phyloP scores from a whole-genome alignment of 2,888 invertebrate genomes.

The Athalia cordata region DNA sequence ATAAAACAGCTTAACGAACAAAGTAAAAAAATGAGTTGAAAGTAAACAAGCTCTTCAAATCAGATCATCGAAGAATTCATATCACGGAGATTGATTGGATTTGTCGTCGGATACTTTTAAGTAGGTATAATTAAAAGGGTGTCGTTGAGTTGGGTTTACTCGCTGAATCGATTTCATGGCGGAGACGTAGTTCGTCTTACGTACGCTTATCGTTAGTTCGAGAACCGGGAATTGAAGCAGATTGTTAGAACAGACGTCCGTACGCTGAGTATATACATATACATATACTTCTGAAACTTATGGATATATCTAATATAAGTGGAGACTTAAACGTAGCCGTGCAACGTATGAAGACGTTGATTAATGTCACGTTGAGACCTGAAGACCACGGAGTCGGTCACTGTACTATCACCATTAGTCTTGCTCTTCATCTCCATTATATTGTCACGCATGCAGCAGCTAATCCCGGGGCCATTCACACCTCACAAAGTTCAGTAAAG shows the following conservation, averaged over 20 bases:
- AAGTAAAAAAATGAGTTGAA: not conserved
- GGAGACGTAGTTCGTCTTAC: constrained; percentile 6
- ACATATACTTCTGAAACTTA: too few species aligned
- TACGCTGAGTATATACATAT: not conserved
- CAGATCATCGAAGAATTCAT: constrained; percentile 13
- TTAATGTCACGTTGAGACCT: constrained; percentile 46
- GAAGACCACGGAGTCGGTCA: constrained; percentile 50
- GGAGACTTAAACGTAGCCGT: not conserved
- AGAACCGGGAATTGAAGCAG: constrained; percentile 3
- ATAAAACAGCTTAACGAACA: not conserved
- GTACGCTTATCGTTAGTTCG: not conserved
- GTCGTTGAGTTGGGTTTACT: constrained; percentile 12
- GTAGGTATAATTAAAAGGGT: constrained; percentile 13
- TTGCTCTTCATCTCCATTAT: constrained; percentile 59
- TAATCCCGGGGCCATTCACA: constrained; percentile 41
- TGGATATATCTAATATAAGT: too few species aligned
- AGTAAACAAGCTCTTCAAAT: not conserved
- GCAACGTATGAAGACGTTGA: constrained; percentile 42
- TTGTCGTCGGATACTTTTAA: constrained; percentile 33
- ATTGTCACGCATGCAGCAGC: constrained; percentile 51
- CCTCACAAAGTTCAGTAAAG: constrained; percentile 27
- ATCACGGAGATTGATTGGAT: constrained; percentile 17
- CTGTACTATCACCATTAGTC: constrained; percentile 60
- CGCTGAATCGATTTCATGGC: constrained; percentile 2
- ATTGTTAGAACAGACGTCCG: not conserved